A percentile compares a stretch with the other conserved stretches of the same genome.
These are phyloP conservation scores for Ascaphus truei DNA, from an alignment of 2,113 vertebrate genomes.

Conservation along the genomic window DNA sequence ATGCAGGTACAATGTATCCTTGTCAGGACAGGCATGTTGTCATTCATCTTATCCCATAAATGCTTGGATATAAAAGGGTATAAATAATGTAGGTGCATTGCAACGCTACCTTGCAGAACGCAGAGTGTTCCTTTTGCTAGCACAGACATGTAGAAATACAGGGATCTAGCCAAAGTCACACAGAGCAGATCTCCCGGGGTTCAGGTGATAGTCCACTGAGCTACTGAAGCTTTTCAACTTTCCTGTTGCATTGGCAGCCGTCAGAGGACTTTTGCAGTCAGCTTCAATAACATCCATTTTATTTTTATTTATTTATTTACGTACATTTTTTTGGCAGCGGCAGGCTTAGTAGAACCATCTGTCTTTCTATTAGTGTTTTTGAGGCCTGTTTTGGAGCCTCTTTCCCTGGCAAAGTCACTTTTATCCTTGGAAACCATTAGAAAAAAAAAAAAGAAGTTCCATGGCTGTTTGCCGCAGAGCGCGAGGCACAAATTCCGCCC, in stretches of 20 bases:
- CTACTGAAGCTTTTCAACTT: neutral
- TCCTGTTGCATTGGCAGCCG: slow-evolving; percentile 70
- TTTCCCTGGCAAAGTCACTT: slow-evolving; percentile 92
- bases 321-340: slow-evolving; percentile 85
- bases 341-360: slow-evolving; percentile 94
- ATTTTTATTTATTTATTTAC: slow-evolving; percentile 64
- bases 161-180: no score
- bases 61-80: no score
- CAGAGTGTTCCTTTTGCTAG: no score
- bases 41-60: no score
- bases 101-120: no score
- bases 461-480: slow-evolving; percentile 84
- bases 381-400: slow-evolving; percentile 82
- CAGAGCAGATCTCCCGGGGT: no score
- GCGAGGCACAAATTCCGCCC: slow-evolving; percentile 72
- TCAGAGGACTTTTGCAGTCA: slow-evolving; percentile 76
- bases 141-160: no score
- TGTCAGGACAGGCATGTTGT: no score
- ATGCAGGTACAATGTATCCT: no score
- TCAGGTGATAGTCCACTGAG: neutral
- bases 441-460: slow-evolving; percentile 70
- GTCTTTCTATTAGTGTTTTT: slow-evolving; percentile 93
- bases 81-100: no score
- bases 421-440: slow-evolving; percentile 89
- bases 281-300: slow-evolving; percentile 87